Conservation (phyloP, 92 coral and sea anemone genomes). For the Micromussa lordhowensis region DNA sequence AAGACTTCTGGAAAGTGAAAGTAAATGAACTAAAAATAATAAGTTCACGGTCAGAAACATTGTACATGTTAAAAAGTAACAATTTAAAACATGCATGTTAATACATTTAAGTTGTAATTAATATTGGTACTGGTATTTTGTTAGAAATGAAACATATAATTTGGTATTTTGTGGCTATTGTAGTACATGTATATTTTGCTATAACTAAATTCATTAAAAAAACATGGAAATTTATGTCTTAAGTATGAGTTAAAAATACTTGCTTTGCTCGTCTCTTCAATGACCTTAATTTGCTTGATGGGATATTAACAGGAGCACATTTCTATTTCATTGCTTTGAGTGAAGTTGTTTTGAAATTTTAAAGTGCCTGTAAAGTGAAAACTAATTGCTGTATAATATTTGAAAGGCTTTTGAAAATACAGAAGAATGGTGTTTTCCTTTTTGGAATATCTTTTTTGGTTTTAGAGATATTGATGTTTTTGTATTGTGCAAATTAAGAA, state of each 20-base stretch:
- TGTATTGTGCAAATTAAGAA: too few relatives aligned
- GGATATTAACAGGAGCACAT: background rate
- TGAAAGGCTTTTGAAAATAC: too few relatives aligned
- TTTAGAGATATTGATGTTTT: too few relatives aligned
- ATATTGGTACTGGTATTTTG: background rate
- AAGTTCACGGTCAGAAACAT: background rate
- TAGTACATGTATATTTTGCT: background rate
- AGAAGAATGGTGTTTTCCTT: too few relatives aligned
- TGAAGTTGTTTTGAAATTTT: background rate
- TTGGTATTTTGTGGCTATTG: background rate
- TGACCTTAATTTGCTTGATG: background rate
- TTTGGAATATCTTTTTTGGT: too few relatives aligned
- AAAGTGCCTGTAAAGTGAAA: too few relatives aligned
- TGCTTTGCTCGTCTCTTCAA: too few relatives aligned
- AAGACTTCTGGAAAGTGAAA: background rate
- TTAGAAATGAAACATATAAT: background rate
- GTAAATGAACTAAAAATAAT: background rate
- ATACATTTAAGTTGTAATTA: background rate
- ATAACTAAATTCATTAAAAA: too few relatives aligned
- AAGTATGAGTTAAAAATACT: too few relatives aligned
- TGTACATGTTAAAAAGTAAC: background rate
- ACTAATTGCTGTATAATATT: too few relatives aligned
- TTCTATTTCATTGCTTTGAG: background rate
- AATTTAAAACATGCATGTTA: background rate
- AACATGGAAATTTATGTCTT: too few relatives aligned